Conservation (phyloP, 2,888 invertebrate genomes). For the Ecdyonurus torrentis region DNA sequence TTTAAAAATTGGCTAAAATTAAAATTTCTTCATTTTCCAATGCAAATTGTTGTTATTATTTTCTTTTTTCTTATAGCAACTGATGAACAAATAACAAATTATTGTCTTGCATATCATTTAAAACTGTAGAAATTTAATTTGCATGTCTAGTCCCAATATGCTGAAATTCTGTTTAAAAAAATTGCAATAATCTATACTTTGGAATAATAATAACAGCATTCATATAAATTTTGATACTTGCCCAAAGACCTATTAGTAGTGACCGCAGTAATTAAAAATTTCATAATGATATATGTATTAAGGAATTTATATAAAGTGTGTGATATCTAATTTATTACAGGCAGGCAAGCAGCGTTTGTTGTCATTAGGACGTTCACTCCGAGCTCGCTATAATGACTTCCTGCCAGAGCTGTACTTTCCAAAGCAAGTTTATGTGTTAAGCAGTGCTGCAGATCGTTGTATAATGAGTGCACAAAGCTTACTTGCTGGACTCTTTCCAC, state of each 20-base stretch:
- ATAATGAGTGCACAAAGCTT: conserved; percentile 72
- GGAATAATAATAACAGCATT: too few species aligned
- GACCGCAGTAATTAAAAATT: too few species aligned
- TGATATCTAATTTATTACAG: conserved; percentile 28
- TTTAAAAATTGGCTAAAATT: background rate
- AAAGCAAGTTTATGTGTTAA: conserved; percentile 33
- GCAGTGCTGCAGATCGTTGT: conserved; percentile 70
- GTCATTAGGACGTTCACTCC: conserved; percentile 52
- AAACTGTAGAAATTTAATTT: too few species aligned
- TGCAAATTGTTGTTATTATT: background rate
- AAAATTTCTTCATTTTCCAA: conserved; percentile 1
- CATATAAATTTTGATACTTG: too few species aligned
- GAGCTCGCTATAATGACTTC: conserved; percentile 48
- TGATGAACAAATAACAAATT: too few species aligned
- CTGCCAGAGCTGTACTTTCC: conserved; percentile 30
- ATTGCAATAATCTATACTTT: too few species aligned
- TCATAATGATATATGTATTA: too few species aligned
- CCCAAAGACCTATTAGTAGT: too few species aligned
- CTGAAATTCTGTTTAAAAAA: too few species aligned
- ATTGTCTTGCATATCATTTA: too few species aligned
- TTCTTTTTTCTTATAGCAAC: too few species aligned
- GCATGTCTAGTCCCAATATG: too few species aligned
- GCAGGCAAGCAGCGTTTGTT: conserved; percentile 58
- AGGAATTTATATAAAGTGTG: background rate
- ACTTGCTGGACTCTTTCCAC: conserved; percentile 61